These are phyloP conservation scores for Nannoperca obscura DNA, from an alignment of 2,797 vertebrate species.

Conservation along the genomic window DNA sequence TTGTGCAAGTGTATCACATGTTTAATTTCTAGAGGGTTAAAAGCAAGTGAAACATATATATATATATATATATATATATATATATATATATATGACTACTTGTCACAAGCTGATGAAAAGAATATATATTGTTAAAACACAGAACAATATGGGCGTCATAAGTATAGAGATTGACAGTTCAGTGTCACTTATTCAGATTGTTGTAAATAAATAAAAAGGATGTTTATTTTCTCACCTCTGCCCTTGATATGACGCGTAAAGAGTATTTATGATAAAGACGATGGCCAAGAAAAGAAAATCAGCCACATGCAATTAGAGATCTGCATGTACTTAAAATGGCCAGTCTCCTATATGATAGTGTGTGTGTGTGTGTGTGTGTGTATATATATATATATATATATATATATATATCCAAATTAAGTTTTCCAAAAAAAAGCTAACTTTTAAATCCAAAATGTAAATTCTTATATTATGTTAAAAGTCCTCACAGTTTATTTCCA, in stretches of 20 bases:
- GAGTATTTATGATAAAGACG: slow-evolving; percentile 74
- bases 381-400: too few species aligned
- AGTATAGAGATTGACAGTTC: slow-evolving; percentile 41
- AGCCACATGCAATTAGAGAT: slow-evolving; percentile 46
- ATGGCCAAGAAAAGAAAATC: slow-evolving; percentile 44
- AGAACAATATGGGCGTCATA: slow-evolving; percentile 54
- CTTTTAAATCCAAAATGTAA: slow-evolving; percentile 29
- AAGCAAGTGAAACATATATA: slow-evolving; percentile 46
- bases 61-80: not conserved
- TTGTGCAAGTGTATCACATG: slow-evolving; percentile 50
- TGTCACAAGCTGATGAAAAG: slow-evolving; percentile 44
- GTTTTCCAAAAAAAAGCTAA: slow-evolving; percentile 8
- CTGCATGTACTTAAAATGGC: slow-evolving; percentile 46
- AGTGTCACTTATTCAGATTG: slow-evolving; percentile 58
- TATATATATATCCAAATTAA: slow-evolving; percentile 6
- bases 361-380: too few species aligned
- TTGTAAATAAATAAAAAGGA: slow-evolving; percentile 69
- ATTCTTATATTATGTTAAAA: slow-evolving; percentile 13
- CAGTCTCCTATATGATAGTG: slow-evolving; percentile 19
- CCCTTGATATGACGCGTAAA: slow-evolving; percentile 61
- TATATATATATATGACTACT: slow-evolving; percentile 43
- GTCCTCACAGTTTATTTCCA: not conserved
- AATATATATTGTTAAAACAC: slow-evolving; percentile 68
- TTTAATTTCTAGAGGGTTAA: slow-evolving; percentile 45
- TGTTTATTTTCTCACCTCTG: slow-evolving; percentile 72